Base-by-base conservation (phyloP, 2,797 vertebrate species). In the Fistularia commersonii region DNA sequence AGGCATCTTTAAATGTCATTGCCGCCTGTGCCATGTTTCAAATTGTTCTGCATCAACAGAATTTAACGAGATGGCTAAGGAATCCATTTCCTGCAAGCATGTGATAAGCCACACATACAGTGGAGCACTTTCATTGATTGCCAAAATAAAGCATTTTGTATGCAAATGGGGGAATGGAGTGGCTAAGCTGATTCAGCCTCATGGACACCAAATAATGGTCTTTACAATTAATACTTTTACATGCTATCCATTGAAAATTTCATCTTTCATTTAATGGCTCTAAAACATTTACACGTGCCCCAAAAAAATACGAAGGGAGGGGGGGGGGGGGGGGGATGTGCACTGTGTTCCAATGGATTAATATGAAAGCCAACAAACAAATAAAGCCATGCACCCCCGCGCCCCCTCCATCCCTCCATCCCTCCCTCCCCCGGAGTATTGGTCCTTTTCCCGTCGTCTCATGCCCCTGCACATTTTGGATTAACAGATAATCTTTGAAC, bases 91-190 rank as follows among this genome's bases (percentile, higher is more conserved):
- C 97, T 99, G 97, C 83, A 91, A 93, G 92, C 90, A 92, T 81
- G 95, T 90, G 97, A 98, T 99, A 99, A 99, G 97, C 93, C 92
- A 88, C 91, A 93, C 93, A 93, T 94, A 96, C 95, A 94, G 94
- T 94, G 92, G 90, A 93, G 93, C 93, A 94, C 95, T 99, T 97
- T 99, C 96, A 99, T 98, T 97, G 97, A 98, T 98, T 99, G 96
- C 96, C 96, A 98, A 98, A 99, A 98, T 98, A 97, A 97, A 97
- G 96, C 93, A 95, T 98, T 99, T 97, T 98, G 96, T 98, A 98
- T 99, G 96, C 94, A 99, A 98, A 99, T 98, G 93, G 92, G 92
- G 93, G 95, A 93, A 93, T 95, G 93, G 93, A 96, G 92, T 96
- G 94, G 94, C 93, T 96, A 93, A 95, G 94, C 94, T 95, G 94